Evolutionary conservation across 2,113 vertebrate genomes (phyloP).

Genomic region (Pachyramphus minor): DNA sequence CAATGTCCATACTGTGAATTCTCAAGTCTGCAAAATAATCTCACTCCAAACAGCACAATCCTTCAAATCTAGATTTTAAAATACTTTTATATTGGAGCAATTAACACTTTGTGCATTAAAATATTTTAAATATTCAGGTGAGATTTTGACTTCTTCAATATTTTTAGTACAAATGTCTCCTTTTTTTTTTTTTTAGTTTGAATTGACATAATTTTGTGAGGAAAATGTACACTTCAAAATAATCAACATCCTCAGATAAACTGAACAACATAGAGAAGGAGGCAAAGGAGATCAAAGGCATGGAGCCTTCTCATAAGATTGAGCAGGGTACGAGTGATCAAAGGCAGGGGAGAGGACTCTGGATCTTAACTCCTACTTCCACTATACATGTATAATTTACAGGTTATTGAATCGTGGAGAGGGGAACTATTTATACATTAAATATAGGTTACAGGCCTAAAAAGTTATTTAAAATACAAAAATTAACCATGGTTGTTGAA

Average conservation of each 20-base stretch:
- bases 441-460: neutral
- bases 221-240: neutral
- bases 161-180: neutral
- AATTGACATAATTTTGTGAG: neutral
- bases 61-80: neutral
- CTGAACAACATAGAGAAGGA: neutral
- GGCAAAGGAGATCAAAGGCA: slow-evolving; percentile 45
- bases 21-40: neutral
- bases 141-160: neutral
- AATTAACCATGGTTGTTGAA: neutral
- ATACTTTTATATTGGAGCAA: neutral
- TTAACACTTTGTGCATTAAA: neutral
- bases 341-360: slow-evolving; percentile 27
- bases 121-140: neutral
- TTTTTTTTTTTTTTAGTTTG: neutral
- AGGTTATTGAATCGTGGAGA: neutral
- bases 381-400: slow-evolving; percentile 32
- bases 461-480: slow-evolving; percentile 3
- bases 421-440: neutral
- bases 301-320: neutral
- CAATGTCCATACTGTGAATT: neutral
- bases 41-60: neutral
- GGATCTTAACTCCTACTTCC: slow-evolving; percentile 11
- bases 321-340: slow-evolving; percentile 54
- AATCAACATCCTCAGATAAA: neutral